These are phyloP conservation scores for Neodiprion fabricii DNA, from an alignment of 1,140 invertebrate genomes.

Conservation along the genomic window DNA sequence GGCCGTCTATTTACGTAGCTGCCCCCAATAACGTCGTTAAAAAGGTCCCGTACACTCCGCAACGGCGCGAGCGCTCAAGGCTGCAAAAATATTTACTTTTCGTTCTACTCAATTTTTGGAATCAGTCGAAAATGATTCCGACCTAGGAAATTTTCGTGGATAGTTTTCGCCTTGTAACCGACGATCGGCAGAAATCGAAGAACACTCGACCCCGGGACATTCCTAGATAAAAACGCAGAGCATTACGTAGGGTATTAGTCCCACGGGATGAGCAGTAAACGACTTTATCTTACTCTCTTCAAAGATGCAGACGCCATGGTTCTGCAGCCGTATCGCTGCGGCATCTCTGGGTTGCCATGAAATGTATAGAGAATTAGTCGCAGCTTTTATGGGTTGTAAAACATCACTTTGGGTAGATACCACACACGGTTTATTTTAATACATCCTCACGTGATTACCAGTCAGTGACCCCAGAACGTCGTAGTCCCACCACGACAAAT, in stretches of 20 bases:
- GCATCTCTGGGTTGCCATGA: neutral
- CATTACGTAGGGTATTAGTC: neutral
- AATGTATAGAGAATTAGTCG: neutral
- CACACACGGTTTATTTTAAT: neutral
- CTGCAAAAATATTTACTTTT: constrained; percentile 34
- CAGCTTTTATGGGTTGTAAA: neutral
- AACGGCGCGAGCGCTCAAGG: constrained; percentile 18
- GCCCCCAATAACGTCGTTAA: constrained; percentile 37
- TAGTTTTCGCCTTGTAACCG: too few relatives aligned
- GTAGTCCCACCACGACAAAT: neutral
- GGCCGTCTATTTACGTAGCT: constrained; percentile 33
- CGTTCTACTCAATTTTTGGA: constrained; percentile 27
- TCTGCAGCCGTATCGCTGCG: neutral
- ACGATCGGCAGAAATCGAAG: too few relatives aligned
- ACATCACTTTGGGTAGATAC: neutral
- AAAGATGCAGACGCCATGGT: neutral
- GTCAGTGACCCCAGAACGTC: neutral
- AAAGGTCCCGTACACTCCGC: constrained; percentile 18
- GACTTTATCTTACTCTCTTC: neutral
- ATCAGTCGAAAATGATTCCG: neutral
- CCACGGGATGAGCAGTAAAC: neutral
- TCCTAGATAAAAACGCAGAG: neutral
- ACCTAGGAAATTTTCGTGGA: neutral
- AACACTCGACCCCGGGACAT: neutral
- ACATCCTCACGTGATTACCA: neutral